Conservation (phyloP, 2,797 vertebrate genomes). For the Lepidocolaptes lacrymiger region DNA sequence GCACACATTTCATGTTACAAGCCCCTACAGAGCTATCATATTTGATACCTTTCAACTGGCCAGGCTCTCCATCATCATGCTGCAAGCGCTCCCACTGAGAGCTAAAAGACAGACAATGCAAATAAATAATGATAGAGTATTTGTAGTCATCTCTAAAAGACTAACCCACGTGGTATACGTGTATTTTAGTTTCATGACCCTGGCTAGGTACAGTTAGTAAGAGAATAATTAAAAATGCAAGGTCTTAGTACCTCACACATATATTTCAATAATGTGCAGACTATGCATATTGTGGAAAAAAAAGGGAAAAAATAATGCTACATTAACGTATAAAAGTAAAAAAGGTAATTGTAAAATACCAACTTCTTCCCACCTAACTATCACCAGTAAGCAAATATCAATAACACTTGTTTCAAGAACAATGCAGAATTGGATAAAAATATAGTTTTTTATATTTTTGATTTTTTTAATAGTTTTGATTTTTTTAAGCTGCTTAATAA, state of each 20-base stretch:
- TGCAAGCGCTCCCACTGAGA: slow-evolving; percentile 92
- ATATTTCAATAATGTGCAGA: neutral
- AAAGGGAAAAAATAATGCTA: neutral
- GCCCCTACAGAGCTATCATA: neutral
- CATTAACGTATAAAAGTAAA: neutral
- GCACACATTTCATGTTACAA: neutral
- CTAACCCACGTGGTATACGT: neutral
- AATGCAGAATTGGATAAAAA: neutral
- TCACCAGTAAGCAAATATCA: neutral
- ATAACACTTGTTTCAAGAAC: neutral
- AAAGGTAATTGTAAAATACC: neutral
- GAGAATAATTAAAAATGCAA: neutral
- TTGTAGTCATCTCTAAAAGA: neutral
- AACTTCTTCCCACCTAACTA: neutral
- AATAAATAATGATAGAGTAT: neutral
- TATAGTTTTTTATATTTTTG: too few relatives aligned
- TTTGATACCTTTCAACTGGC: slow-evolving; percentile 86
- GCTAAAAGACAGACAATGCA: slow-evolving; percentile 73
- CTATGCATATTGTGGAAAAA: fast-evolving
- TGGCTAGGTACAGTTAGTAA: neutral
- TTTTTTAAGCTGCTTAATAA: neutral
- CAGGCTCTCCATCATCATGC: slow-evolving; percentile 82
- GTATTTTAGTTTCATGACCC: neutral
- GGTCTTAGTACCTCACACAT: fast-evolving
- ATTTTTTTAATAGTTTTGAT: neutral